These are phyloP conservation scores for Sorex maritimensis DNA, from an alignment of 2,797 vertebrate species.

Conservation along the genomic window DNA sequence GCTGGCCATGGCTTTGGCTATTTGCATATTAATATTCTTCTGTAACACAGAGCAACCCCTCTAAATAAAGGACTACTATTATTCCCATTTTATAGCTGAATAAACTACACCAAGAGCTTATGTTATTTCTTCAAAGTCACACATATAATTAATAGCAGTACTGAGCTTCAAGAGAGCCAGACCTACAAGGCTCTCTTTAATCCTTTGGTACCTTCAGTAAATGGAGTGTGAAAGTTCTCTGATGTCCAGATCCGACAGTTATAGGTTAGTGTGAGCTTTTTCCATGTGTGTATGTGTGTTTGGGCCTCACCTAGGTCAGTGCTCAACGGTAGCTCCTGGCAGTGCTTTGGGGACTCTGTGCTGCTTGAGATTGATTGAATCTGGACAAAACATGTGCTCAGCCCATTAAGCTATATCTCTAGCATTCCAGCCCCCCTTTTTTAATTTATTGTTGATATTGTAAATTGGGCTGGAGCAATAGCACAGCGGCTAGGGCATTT, in stretches of 20 bases:
- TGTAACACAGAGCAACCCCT: background rate
- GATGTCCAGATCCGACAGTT: constrained; percentile 96
- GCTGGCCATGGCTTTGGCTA: background rate
- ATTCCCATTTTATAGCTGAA: constrained; percentile 51
- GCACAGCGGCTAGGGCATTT: no score
- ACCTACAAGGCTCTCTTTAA: constrained; percentile 95
- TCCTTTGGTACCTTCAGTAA: constrained; percentile 95
- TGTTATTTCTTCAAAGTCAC: background rate
- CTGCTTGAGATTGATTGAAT: no score
- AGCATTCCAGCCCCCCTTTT: no score
- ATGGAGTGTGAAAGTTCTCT: constrained; percentile 94
- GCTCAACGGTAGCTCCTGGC: no score
- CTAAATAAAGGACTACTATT: background rate
- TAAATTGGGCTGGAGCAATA: no score
- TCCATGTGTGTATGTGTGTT: no score
- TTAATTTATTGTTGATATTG: no score
- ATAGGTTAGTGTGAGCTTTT: constrained; percentile 89
- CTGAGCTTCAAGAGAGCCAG: no score
- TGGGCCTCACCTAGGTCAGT: no score
- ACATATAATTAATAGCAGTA: constrained; percentile 37
- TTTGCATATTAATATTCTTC: background rate
- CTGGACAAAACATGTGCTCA: no score
- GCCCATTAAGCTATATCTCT: no score
- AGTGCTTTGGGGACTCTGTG: no score
- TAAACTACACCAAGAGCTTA: constrained; percentile 49